These are phyloP conservation scores for Heliothis subflexa DNA, from an alignment of 1,140 invertebrate species.

Conservation along the genomic window DNA sequence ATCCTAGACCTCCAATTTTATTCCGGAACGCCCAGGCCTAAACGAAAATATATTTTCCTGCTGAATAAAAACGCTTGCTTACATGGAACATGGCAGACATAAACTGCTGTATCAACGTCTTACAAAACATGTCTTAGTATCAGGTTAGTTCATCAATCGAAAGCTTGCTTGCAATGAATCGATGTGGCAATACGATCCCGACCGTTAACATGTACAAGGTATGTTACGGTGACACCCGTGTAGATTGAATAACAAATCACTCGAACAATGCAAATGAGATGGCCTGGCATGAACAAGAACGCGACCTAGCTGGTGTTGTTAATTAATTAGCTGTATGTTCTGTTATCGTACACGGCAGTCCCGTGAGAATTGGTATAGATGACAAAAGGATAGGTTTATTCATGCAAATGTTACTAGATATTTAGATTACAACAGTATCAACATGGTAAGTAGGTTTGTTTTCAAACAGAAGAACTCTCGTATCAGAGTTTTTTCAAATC, in stretches of 20 bases:
- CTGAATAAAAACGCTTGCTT: not conserved
- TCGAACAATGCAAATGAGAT: conserved; percentile 41
- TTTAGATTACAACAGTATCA: too few species aligned
- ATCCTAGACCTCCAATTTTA: too few species aligned
- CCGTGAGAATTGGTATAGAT: not conserved
- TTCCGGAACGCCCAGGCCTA: too few species aligned
- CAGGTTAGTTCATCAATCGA: conserved; percentile 19
- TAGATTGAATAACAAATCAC: conserved; percentile 44
- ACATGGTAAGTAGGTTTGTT: too few species aligned
- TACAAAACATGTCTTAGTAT: conserved; percentile 8
- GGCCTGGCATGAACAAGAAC: conserved; percentile 7
- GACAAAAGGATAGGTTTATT: not conserved
- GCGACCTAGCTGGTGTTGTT: not conserved
- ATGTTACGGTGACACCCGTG: conserved; percentile 33
- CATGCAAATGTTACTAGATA: not conserved
- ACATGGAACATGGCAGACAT: not conserved
- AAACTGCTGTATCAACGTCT: not conserved
- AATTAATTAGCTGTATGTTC: conserved; percentile 30
- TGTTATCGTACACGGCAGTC: not conserved
- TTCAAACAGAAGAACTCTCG: too few species aligned
- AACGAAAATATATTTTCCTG: too few species aligned
- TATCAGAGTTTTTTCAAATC: too few species aligned
- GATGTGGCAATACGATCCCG: conserved; percentile 36
- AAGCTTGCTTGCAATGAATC: conserved; percentile 32
- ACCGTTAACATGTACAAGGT: conserved; percentile 12